Percentiles rank a stretch among this genome's conserved stretches.
phyloP scores from a whole-genome alignment of 2,888 invertebrate species.

The Sarcophaga caerulescens region DNA sequence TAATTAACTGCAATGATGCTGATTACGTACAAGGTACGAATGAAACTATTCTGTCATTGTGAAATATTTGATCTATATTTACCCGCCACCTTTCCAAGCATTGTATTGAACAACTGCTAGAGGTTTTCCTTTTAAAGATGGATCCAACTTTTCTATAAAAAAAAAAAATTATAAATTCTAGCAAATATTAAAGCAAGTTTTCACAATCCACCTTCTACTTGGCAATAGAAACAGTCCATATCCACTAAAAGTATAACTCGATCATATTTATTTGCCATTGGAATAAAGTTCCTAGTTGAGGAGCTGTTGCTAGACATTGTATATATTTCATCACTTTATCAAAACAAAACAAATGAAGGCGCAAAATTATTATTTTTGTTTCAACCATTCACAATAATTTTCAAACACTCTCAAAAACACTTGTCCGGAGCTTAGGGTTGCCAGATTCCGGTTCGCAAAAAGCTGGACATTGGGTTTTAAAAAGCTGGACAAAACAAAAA shows the following conservation, averaged over 20 bases:
- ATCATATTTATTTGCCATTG: slow-evolving; percentile 81
- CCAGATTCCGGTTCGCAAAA: too few relatives aligned
- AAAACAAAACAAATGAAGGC: neutral
- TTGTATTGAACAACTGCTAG: slow-evolving; percentile 98
- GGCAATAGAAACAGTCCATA: slow-evolving; percentile 99
- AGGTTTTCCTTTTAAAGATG: slow-evolving; percentile 91
- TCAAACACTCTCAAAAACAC: too few relatives aligned
- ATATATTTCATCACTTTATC: neutral
- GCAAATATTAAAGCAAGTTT: neutral
- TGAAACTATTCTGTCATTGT: neutral
- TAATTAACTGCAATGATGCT: slow-evolving; percentile 99
- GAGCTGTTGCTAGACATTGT: slow-evolving; percentile 30
- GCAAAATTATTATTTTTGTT: too few relatives aligned
- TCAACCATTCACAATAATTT: too few relatives aligned
- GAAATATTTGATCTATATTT: slow-evolving; percentile 65
- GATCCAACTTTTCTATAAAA: slow-evolving; percentile 87
- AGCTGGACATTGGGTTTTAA: too few relatives aligned
- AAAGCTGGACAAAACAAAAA: too few relatives aligned
- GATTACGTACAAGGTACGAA: neutral
- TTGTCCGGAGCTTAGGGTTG: too few relatives aligned
- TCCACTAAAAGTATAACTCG: slow-evolving; percentile 94
- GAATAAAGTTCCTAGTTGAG: slow-evolving; percentile 72
- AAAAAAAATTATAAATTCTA: neutral
- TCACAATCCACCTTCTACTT: slow-evolving; percentile 88
- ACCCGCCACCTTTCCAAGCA: slow-evolving; percentile 96